Percentiles rank a stretch among this genome's conserved stretches.
phyloP scores from a whole-genome alignment of 2,797 vertebrate species.

The Apogon talboti region DNA sequence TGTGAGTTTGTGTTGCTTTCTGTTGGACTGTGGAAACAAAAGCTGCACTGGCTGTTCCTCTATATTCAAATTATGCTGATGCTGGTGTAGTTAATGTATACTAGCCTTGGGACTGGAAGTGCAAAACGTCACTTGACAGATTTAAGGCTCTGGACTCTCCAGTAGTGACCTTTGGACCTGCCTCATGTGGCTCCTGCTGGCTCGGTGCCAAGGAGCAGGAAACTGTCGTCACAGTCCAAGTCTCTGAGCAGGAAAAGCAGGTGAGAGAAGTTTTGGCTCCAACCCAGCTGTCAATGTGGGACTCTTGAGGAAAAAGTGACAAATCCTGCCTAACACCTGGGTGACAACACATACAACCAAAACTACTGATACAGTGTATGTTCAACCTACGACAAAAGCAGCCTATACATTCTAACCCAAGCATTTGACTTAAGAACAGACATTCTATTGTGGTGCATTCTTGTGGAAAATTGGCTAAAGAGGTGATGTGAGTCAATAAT shows the following conservation, averaged over 20 bases:
- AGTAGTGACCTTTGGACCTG: constrained; percentile 35
- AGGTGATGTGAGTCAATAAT: constrained; percentile 21
- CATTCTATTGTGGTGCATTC: constrained; percentile 25
- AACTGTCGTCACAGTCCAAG: constrained; percentile 39
- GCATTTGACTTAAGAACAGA: background rate
- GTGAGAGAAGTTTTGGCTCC: constrained; percentile 45
- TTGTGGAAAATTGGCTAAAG: background rate
- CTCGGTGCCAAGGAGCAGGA: constrained; percentile 24
- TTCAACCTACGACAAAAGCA: background rate
- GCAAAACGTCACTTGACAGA: constrained; percentile 12
- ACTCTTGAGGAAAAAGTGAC: constrained; percentile 24
- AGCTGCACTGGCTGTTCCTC: background rate
- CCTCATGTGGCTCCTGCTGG: constrained; percentile 34
- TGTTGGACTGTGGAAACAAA: background rate
- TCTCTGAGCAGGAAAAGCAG: constrained; percentile 58
- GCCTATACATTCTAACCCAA: background rate
- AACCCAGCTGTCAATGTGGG: constrained; percentile 29
- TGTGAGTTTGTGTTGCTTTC: constrained; percentile 3
- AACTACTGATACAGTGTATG: constrained; percentile 5
- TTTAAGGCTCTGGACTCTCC: constrained; percentile 13
- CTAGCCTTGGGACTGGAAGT: background rate
- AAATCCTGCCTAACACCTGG: constrained; percentile 24
- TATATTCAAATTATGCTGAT: background rate
- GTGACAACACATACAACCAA: background rate
- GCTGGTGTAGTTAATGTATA: no score